phyloP scores from a whole-genome alignment of 2,888 invertebrate species.

The Xestia ashworthii region DNA sequence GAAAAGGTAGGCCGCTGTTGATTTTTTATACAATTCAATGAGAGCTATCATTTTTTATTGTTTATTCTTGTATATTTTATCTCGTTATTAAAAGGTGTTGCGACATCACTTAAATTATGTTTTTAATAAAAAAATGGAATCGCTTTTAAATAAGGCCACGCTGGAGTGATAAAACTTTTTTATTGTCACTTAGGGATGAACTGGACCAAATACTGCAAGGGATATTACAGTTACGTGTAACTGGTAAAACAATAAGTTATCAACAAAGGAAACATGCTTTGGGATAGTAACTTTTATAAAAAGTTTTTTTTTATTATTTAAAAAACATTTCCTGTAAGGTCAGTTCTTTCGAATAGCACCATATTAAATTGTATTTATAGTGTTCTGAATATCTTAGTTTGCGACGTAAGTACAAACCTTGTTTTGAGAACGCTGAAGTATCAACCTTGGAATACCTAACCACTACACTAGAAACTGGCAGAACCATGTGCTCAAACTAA shows the following conservation, averaged over 20 bases:
- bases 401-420: neutral
- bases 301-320: neutral
- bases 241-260: neutral
- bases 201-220: slow-evolving; percentile 30
- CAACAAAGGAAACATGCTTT: neutral
- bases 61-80: neutral
- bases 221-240: neutral
- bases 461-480: neutral
- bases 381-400: neutral
- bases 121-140: slow-evolving; percentile 35
- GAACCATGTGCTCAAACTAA: neutral
- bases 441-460: neutral
- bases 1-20: neutral
- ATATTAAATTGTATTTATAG: no score
- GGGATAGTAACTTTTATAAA: neutral
- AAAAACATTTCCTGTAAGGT: no score
- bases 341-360: no score
- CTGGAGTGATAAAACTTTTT: slow-evolving; percentile 55
- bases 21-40: neutral
- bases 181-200: slow-evolving; percentile 32
- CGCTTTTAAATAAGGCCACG: slow-evolving; percentile 40
- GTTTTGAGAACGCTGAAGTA: neutral
- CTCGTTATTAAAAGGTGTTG: neutral
- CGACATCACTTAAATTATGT: neutral
- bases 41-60: neutral